Evolutionary conservation across 2,113 vertebrate species (phyloP), one percentile per base, ranked within the genome.

Genomic region (Vanacampus margaritifer): DNA sequence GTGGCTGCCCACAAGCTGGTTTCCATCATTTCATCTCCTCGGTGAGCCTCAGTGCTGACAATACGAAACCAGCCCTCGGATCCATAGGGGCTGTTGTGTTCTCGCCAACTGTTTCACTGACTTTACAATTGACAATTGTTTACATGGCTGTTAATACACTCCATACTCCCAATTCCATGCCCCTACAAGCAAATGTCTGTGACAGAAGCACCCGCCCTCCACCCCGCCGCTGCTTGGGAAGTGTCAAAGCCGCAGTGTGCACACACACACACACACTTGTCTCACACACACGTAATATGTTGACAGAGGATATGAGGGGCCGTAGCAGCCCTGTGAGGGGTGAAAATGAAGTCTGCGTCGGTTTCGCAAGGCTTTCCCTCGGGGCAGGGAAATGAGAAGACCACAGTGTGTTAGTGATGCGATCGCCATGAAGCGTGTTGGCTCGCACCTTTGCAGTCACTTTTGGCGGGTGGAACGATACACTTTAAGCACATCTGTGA

Each of bases 1-100:
- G 85, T 89, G 89, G 81, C 81, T 90, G 82, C 82, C 83, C 85
- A 80, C 87, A 87, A 81, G 86, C 88, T 85, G 86, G 79, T 81
- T 82, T 85, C 85, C 80, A 69, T 86, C 84, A 86, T 81, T 61
- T 83, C 79, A 81, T 74, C 77, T 85, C 81, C 82, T 85, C 84
- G 85, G 84, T 88, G 84, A 86, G 81, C 75, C 80, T 82, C 80
- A 74, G 79, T 74, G 81, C 84, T 85, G 84, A 87, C 84, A 88
- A 77, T 76, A 87, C 86, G 83, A 89, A 86, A 86, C 72, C 76
- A 78, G 74, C 69, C 79, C 73, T 78, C 82, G 75, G 78, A 81
- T 83, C 81, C 73, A 74, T 73, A 84, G 76, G 65, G 69, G 28
- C 75, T 65, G 81, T 80, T 68, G 68, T 76, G 39, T 81, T 78